These are phyloP conservation scores for Pollenia griseotomentosa DNA, from an alignment of 2,888 invertebrate genomes.

Conservation along the genomic window DNA sequence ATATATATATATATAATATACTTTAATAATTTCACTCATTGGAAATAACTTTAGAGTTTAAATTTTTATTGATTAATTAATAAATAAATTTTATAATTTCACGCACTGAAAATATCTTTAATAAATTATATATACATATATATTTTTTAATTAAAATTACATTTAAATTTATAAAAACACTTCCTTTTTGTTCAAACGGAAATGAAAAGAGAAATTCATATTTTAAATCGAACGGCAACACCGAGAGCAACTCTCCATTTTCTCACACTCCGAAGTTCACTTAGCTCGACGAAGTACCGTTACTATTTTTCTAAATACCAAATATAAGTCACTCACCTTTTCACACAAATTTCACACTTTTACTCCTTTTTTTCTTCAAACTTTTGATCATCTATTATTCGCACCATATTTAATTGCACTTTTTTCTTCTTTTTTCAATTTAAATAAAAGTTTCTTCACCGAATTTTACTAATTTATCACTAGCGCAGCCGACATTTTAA, in stretches of 20 bases:
- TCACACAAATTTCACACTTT: not conserved
- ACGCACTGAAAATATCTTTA: no score
- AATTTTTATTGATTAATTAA: no score
- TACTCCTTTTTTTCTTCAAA: not conserved
- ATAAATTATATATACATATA: no score
- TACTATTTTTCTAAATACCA: not conserved
- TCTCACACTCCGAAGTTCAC: not conserved
- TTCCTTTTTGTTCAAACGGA: no score
- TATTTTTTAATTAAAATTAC: no score
- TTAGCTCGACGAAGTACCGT: slow-evolving; percentile 1
- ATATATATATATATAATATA: no score
- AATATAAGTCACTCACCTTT: not conserved
- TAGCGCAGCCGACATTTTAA: not conserved
- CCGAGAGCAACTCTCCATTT: not conserved
- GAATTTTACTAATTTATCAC: not conserved
- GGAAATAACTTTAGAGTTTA: no score
- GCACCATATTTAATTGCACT: not conserved
- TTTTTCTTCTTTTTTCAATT: not conserved
- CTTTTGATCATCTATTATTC: not conserved
- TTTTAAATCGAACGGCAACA: not conserved
- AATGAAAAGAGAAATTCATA: no score
- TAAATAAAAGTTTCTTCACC: not conserved
- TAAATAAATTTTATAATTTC: no score
- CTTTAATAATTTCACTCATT: no score
- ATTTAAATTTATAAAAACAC: no score